phyloP scores from a whole-genome alignment of 2,888 invertebrate species.

The Stenchaetothrips biformis region DNA sequence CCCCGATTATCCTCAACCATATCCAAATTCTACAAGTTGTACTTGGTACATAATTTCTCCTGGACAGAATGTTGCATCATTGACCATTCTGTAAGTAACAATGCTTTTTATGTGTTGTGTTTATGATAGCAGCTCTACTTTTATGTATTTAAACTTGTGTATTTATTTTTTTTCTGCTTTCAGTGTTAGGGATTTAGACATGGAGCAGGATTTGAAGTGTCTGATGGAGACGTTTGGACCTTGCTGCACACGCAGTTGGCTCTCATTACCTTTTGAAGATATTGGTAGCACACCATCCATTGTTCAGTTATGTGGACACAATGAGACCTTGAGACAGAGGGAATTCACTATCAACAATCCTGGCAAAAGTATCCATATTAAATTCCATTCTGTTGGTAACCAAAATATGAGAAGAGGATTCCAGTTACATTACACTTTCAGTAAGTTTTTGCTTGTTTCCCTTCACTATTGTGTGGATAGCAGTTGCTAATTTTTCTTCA shows the following conservation, averaged over 20 bases:
- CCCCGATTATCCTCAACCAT: conserved; percentile 39
- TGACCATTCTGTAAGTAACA: conserved; percentile 38
- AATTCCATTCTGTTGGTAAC: conserved; percentile 37
- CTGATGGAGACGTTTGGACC: conserved; percentile 32
- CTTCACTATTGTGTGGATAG: not conserved
- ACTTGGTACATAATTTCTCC: conserved; percentile 40
- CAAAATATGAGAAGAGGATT: conserved; percentile 37
- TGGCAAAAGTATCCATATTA: conserved; percentile 34
- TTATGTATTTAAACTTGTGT: not conserved
- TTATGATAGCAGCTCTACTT: not conserved
- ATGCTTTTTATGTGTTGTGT: not conserved
- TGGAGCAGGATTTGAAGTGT: conserved; percentile 39
- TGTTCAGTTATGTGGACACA: conserved; percentile 35
- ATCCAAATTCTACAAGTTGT: conserved; percentile 39
- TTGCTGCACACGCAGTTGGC: conserved; percentile 39
- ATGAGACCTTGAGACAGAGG: conserved; percentile 27
- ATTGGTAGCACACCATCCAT: conserved; percentile 31
- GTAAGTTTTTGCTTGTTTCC: conserved; percentile 28
- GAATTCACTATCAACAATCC: conserved; percentile 32
- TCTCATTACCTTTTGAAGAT: conserved; percentile 37
- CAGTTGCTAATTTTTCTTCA: too few species aligned
- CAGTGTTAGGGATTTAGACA: conserved; percentile 39
- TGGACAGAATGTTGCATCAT: conserved; percentile 36
- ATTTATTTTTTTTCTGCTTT: conserved; percentile 2
- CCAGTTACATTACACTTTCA: conserved; percentile 35